Percentiles rank a stretch among this genome's conserved stretches.
phyloP scores from a whole-genome alignment of 2,797 vertebrate genomes.

The Mus spretus region DNA sequence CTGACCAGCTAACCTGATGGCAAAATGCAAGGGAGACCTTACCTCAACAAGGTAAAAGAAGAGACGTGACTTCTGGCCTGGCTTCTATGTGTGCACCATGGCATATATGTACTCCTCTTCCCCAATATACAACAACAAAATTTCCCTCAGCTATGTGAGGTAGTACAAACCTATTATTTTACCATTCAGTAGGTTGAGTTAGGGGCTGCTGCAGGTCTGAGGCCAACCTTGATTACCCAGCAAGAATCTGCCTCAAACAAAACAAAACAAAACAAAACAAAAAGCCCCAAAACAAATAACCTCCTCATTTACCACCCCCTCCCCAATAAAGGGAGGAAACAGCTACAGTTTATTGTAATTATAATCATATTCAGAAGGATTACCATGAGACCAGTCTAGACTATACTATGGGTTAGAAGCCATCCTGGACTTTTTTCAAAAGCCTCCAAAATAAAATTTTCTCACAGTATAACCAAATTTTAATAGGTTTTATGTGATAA shows the following conservation, averaged over 20 bases:
- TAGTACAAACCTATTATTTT: neutral
- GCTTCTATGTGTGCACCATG: neutral
- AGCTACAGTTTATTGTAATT: neutral
- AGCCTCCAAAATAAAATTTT: neutral
- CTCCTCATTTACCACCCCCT: neutral
- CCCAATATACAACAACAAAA: neutral
- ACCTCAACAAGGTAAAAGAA: neutral
- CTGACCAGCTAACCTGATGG: neutral
- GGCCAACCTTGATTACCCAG: neutral
- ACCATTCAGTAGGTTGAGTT: neutral
- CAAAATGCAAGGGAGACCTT: neutral
- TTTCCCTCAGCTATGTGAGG: neutral
- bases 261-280: too few relatives aligned
- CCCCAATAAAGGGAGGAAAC: neutral
- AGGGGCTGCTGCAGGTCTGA: neutral
- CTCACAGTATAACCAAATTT: conserved; percentile 46
- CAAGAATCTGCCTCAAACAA: neutral
- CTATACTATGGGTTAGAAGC: neutral
- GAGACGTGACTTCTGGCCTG: neutral
- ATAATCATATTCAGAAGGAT: neutral
- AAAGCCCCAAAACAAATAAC: neutral
- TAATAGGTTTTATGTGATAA: conserved; percentile 55
- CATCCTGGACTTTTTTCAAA: neutral
- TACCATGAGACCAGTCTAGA: neutral
- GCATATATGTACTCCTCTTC: neutral